phyloP scores from a whole-genome alignment of 2,797 vertebrate species.

The Apodemus agrarius region DNA sequence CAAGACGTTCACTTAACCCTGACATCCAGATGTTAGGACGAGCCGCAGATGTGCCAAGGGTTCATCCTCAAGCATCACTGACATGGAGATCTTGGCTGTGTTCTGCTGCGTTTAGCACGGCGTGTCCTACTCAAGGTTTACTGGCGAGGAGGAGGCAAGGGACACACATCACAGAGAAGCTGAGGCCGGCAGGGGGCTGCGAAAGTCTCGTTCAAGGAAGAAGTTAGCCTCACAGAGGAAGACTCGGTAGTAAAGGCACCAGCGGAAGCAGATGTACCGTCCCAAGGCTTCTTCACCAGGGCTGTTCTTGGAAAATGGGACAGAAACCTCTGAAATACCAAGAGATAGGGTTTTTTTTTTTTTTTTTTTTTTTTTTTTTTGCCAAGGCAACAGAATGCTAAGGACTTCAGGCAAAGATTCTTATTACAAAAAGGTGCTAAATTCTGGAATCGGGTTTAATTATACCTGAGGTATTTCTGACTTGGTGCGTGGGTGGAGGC shows the following conservation, averaged over 20 bases:
- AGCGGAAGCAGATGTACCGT: background rate
- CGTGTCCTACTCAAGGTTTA: background rate
- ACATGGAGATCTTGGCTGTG: background rate
- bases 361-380: too few relatives aligned
- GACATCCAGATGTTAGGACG: background rate
- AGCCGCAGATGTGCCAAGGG: background rate
- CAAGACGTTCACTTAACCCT: background rate
- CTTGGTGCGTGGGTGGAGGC: constrained; percentile 39
- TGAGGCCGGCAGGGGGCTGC: background rate
- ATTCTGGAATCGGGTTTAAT: constrained; percentile 64
- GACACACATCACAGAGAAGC: background rate
- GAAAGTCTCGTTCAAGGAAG: background rate
- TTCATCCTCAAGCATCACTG: background rate
- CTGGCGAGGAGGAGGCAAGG: background rate
- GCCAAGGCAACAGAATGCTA: constrained; percentile 65
- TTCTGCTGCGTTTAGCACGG: background rate
- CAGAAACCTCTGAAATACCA: constrained; percentile 59
- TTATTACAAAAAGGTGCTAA: constrained; percentile 66
- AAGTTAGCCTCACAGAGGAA: background rate
- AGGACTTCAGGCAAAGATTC: constrained; percentile 35
- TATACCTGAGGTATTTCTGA: constrained; percentile 51
- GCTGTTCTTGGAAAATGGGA: constrained; percentile 51
- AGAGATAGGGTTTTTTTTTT: constrained; percentile 42
- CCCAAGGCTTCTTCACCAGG: background rate
- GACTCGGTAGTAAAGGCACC: background rate